Percentiles rank a stretch among this genome's conserved stretches.
Conservation (phyloP, 1,140 invertebrate genomes). For the Pachyrhynchus sulphureomaculatus region DNA sequence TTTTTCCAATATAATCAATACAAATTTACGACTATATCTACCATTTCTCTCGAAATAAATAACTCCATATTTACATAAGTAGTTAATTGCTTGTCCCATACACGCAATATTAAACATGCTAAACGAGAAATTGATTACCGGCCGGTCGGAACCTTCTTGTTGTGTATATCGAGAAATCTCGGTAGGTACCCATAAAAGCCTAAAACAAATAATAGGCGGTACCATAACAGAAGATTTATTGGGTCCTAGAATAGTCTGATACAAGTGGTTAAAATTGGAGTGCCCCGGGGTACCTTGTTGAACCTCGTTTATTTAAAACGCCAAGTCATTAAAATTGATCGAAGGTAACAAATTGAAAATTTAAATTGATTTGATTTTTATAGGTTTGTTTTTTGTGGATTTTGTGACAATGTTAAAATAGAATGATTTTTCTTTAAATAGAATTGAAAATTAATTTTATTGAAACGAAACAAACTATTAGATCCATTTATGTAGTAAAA, state of each 20-base stretch:
- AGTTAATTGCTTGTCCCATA: neutral
- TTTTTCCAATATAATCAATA: neutral
- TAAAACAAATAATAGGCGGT: constrained; percentile 30
- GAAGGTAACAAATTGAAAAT: too few relatives aligned
- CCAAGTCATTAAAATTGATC: too few relatives aligned
- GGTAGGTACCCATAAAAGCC: constrained; percentile 25
- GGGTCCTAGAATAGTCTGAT: constrained; percentile 6
- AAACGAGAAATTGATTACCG: constrained; percentile 26
- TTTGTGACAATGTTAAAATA: too few relatives aligned
- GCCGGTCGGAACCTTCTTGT: constrained; percentile 13
- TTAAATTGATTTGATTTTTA: too few relatives aligned
- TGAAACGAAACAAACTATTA: too few relatives aligned
- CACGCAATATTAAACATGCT: constrained; percentile 14
- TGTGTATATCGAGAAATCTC: constrained; percentile 11
- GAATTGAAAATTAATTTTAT: too few relatives aligned
- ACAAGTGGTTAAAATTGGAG: neutral
- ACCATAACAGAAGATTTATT: constrained; percentile 29
- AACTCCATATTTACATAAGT: neutral
- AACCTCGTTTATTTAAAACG: neutral
- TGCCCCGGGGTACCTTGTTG: neutral
- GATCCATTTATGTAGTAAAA: too few relatives aligned
- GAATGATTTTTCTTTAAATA: too few relatives aligned
- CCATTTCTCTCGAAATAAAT: neutral
- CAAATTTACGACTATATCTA: neutral
- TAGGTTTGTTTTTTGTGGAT: too few relatives aligned